A percentile compares a stretch with the other conserved stretches of the same genome.
These are phyloP conservation scores for Muntiacus muntjak DNA, from an alignment of 2,113 vertebrate genomes.

Conservation along the genomic window DNA sequence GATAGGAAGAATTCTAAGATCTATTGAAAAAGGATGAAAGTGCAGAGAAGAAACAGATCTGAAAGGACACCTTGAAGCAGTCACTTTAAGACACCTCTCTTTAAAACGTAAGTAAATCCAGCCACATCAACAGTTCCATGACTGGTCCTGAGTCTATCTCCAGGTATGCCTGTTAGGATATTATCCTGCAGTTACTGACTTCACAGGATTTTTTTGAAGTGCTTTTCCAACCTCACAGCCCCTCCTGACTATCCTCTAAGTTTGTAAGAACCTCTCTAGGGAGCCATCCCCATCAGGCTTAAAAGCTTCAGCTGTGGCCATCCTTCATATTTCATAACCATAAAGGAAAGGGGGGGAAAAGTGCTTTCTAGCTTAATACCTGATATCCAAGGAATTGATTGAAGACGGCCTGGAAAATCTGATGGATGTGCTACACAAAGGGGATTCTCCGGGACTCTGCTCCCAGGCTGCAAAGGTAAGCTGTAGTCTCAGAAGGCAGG, in stretches of 20 bases:
- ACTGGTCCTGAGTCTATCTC: not conserved
- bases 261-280: constrained; percentile 13
- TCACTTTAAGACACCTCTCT: not conserved
- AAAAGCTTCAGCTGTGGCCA: constrained; percentile 46
- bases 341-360: constrained; percentile 18
- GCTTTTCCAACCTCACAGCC: not conserved
- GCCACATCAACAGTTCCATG: not conserved
- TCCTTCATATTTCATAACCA: constrained; percentile 48
- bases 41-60: not conserved
- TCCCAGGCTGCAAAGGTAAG: not conserved
- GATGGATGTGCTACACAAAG: not conserved
- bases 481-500: not conserved
- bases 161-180: not conserved
- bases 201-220: not conserved
- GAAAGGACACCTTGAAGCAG: not conserved
- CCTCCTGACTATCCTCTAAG: not conserved
- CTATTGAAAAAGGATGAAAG: not conserved
- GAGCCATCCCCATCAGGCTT: not conserved
- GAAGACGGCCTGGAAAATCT: constrained; percentile 35
- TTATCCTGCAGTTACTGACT: not conserved
- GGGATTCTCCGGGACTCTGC: not conserved
- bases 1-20: not conserved
- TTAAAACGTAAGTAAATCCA: not conserved
- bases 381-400: constrained; percentile 48
- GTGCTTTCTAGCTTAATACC: constrained; percentile 41